Conservation (phyloP, 1,140 invertebrate genomes). For the Helicoverpa armigera region DNA sequence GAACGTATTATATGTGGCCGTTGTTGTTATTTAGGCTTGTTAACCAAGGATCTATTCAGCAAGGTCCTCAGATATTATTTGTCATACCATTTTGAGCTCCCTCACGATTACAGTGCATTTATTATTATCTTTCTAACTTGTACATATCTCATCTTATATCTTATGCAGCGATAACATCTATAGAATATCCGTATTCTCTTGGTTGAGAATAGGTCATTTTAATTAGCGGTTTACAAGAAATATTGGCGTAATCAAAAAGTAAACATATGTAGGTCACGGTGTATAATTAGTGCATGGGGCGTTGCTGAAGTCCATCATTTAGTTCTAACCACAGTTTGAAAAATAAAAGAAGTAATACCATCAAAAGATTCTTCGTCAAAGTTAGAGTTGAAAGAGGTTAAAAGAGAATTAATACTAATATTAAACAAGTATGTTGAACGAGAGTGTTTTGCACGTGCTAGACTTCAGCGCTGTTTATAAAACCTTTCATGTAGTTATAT, state of each 20-base stretch:
- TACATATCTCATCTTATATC: too few relatives aligned
- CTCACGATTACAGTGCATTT: not conserved
- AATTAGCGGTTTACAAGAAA: not conserved
- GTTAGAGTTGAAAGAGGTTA: not conserved
- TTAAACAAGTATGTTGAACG: not conserved
- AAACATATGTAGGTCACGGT: constrained; percentile 9
- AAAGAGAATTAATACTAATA: not conserved
- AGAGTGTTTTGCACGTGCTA: not conserved
- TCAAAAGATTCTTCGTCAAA: too few relatives aligned
- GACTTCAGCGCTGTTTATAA: constrained; percentile 10
- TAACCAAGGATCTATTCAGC: not conserved
- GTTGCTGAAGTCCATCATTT: not conserved
- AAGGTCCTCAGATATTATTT: constrained; percentile 4
- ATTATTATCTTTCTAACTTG: not conserved
- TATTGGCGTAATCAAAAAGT: constrained; percentile 16
- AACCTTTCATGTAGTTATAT: not conserved
- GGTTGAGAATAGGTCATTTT: not conserved
- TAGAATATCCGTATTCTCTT: not conserved
- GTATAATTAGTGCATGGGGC: not conserved
- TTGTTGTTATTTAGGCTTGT: constrained; percentile 45
- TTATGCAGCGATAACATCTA: too few relatives aligned
- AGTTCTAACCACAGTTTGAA: not conserved
- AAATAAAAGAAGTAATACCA: not conserved
- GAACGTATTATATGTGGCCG: constrained; percentile 22
- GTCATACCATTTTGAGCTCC: constrained; percentile 4